phyloP scores from a whole-genome alignment of 30 jellyfish, hydroid and myxozoan species.

The Cassiopea andromeda region DNA sequence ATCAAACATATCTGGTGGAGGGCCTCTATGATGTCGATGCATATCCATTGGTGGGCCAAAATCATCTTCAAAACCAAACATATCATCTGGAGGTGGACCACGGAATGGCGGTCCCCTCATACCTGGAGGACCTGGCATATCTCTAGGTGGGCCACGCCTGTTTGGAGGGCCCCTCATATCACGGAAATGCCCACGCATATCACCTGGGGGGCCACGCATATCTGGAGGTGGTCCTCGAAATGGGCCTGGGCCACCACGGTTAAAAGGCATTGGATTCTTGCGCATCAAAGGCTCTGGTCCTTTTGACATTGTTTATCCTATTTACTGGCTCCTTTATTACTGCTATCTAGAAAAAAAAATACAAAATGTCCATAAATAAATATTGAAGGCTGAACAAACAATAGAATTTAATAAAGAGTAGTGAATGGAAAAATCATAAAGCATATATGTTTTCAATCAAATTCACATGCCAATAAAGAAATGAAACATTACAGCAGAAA shows the following conservation, averaged over 20 bases:
- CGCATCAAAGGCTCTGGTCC: constrained; percentile 75
- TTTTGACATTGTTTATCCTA: constrained; percentile 25
- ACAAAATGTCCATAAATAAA: neutral
- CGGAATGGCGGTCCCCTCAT: constrained; percentile 71
- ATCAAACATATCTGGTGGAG: constrained; percentile 56
- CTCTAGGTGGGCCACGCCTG: constrained; percentile 64
- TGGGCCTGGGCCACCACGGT: constrained; percentile 73
- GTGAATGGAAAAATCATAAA: no score
- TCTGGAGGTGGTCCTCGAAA: constrained; percentile 74
- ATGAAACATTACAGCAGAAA: no score
- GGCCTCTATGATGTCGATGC: constrained; percentile 71
- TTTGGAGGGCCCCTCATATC: constrained; percentile 41
- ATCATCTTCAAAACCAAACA: constrained; percentile 60
- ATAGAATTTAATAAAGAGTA: no score
- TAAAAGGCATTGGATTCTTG: constrained; percentile 64
- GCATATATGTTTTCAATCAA: no score
- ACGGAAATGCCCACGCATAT: constrained; percentile 34
- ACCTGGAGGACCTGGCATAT: constrained; percentile 53
- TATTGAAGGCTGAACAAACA: no score
- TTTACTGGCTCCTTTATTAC: neutral
- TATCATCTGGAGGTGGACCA: constrained; percentile 73
- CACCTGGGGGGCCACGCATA: constrained; percentile 76
- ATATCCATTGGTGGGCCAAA: constrained; percentile 71
- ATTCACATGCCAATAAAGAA: no score
- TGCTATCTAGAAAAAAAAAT: neutral